phyloP scores from a whole-genome alignment of 2,113 vertebrate genomes.

The Pardalotus punctatus region DNA sequence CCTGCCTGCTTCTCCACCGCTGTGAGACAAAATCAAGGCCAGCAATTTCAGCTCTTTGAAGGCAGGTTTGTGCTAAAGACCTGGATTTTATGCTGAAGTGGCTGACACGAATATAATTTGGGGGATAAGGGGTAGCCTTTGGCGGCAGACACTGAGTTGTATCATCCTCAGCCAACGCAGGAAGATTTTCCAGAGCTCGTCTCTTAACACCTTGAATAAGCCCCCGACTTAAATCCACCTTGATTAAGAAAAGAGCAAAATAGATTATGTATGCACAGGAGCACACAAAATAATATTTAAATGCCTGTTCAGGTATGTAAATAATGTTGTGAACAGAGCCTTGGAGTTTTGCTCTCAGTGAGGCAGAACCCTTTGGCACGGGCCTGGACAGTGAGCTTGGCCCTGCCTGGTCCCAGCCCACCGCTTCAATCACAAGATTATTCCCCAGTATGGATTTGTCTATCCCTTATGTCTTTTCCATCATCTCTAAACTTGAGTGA shows the following conservation, averaged over 20 bases:
- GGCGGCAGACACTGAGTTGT: constrained; percentile 24
- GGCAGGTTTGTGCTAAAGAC: constrained; percentile 24
- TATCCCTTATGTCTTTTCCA: constrained; percentile 54
- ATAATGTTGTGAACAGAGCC: background rate
- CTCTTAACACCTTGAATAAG: constrained; percentile 19
- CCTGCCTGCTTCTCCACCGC: background rate
- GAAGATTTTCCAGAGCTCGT: constrained; percentile 17
- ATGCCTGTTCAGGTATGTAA: background rate
- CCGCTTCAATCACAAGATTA: background rate
- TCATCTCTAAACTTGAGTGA: constrained; percentile 67
- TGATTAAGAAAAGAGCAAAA: background rate
- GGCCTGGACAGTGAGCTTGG: background rate
- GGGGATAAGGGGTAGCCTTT: constrained; percentile 43
- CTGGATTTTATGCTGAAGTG: background rate
- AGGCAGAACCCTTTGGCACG: background rate
- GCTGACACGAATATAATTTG: background rate
- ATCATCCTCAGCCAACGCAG: background rate
- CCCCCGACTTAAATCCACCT: constrained; percentile 12
- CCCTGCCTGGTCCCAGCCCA: constrained; percentile 3
- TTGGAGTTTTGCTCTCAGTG: background rate
- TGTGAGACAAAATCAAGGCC: background rate
- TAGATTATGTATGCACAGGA: constrained; percentile 3
- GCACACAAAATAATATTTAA: background rate
- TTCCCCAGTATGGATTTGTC: constrained; percentile 43
- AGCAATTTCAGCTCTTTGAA: background rate